Evolutionary conservation across 2,113 vertebrate species (phyloP).

Genomic region (Osmerus eperlanus): DNA sequence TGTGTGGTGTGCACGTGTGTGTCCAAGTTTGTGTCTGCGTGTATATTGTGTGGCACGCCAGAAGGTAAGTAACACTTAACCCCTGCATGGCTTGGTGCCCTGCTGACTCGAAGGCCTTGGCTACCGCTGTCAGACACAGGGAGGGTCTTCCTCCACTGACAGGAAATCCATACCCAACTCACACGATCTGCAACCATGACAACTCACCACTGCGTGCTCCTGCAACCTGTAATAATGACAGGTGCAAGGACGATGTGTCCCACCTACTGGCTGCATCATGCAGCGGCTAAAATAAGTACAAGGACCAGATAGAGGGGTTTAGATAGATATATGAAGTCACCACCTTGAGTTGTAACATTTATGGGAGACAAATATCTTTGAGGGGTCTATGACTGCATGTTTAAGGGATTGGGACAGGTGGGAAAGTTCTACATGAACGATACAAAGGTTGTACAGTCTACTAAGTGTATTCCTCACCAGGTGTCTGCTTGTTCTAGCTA

Average conservation of each 20-base stretch:
- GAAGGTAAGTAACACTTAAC: slow-evolving; percentile 76
- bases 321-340: neutral
- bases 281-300: slow-evolving; percentile 18
- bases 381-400: neutral
- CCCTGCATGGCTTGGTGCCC: slow-evolving; percentile 69
- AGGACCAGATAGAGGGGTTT: neutral
- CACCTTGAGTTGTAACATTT: neutral
- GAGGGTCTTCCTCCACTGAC: slow-evolving; percentile 70
- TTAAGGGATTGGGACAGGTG: neutral
- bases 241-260: slow-evolving; percentile 55
- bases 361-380: neutral
- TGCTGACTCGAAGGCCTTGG: slow-evolving; percentile 51
- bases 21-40: slow-evolving; percentile 3
- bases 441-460: too few species aligned
- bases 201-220: slow-evolving; percentile 65
- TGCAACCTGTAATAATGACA: slow-evolving; percentile 67
- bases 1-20: neutral
- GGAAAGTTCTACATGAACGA: too few species aligned
- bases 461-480: too few species aligned
- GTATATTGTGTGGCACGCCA: slow-evolving; percentile 49
- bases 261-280: slow-evolving; percentile 31
- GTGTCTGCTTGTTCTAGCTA: too few species aligned
- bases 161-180: slow-evolving; percentile 78
- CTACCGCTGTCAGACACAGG: slow-evolving; percentile 63
- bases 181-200: slow-evolving; percentile 70